These are phyloP conservation scores for Platichthys stellatus DNA, from an alignment of 2,113 vertebrate species.

Conservation along the genomic window DNA sequence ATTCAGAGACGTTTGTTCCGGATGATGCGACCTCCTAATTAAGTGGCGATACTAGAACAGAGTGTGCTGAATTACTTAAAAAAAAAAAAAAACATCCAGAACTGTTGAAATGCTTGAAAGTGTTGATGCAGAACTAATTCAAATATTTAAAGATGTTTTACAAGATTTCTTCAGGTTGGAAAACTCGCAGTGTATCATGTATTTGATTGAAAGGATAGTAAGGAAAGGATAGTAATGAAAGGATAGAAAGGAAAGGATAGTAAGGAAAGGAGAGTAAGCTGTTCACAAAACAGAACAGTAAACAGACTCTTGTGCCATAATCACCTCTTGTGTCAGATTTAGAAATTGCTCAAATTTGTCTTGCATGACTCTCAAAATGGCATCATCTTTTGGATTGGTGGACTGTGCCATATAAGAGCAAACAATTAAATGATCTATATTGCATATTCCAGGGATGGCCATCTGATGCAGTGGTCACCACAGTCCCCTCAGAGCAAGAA, in stretches of 20 bases:
- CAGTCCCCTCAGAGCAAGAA: too few relatives aligned
- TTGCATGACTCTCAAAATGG: too few relatives aligned
- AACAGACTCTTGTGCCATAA: not conserved
- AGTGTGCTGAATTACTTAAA: conserved; percentile 12
- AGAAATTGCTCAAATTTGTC: too few relatives aligned
- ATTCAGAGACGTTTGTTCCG: conserved; percentile 28
- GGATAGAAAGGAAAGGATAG: too few relatives aligned
- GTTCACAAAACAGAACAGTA: too few relatives aligned
- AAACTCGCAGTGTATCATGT: not conserved
- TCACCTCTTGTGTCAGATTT: too few relatives aligned
- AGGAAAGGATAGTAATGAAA: too few relatives aligned
- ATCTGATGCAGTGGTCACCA: not conserved
- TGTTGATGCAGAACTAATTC: conserved; percentile 23
- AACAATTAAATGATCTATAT: not conserved
- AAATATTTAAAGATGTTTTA: conserved; percentile 4
- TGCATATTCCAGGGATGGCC: not conserved
- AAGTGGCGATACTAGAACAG: conserved; percentile 27
- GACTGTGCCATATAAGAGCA: too few relatives aligned
- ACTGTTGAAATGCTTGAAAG: conserved; percentile 23
- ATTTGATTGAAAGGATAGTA: not conserved
- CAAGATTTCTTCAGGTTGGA: not conserved
- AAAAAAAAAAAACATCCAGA: not conserved
- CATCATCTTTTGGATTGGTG: too few relatives aligned
- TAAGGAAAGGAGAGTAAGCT: too few relatives aligned
- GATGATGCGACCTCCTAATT: conserved; percentile 44